Evolutionary conservation across 37 sponge, comb jelly and placozoan species (phyloP).

Genomic region (Eunapius fragilis): DNA sequence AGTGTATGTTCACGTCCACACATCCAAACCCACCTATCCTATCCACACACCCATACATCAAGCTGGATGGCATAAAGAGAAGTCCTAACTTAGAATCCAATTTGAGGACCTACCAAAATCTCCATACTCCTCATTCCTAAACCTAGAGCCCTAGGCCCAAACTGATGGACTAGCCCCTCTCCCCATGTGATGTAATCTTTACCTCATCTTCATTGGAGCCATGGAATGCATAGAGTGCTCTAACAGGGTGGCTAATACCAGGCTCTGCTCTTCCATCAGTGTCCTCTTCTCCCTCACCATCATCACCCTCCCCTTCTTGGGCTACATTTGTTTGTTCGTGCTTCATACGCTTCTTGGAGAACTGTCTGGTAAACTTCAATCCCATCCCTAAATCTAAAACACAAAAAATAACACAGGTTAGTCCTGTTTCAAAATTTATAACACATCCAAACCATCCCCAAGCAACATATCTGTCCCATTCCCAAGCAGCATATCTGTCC

Average conservation of each 20-base stretch:
- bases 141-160: conserved; percentile 4
- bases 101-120: too few species aligned
- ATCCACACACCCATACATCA: too few species aligned
- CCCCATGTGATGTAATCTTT: background rate
- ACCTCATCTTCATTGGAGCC: conserved; percentile 87
- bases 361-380: conserved; percentile 10
- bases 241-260: conserved; percentile 16
- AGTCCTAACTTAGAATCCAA: too few species aligned
- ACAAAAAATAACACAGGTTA: background rate
- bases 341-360: conserved; percentile 1
- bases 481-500: too few species aligned
- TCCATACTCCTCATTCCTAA: too few species aligned
- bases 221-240: conserved; percentile 66
- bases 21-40: too few species aligned
- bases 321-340: background rate
- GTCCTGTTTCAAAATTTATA: too few species aligned
- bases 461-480: too few species aligned
- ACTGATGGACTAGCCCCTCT: background rate
- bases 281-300: background rate
- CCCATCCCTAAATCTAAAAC: conserved; percentile 46
- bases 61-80: too few species aligned
- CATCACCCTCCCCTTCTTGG: background rate
- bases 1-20: too few species aligned
- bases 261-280: background rate
- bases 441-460: too few species aligned